Evolutionary conservation across 2,113 vertebrate genomes (phyloP).

Genomic region (Solea solea): DNA sequence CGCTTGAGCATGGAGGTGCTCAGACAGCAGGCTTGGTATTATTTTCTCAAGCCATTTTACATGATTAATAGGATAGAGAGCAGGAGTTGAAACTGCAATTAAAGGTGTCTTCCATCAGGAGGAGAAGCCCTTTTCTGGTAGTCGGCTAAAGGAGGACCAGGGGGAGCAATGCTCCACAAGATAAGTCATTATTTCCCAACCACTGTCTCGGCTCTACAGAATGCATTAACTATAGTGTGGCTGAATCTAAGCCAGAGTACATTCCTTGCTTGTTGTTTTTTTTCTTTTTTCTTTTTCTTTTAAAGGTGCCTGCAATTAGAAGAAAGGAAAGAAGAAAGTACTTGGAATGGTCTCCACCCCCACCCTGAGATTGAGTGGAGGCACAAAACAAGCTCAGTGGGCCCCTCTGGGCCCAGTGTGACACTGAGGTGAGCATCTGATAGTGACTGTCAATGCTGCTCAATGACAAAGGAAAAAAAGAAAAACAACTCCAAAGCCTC

Average conservation of each 20-base stretch:
- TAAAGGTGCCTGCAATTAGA: conserved; percentile 86
- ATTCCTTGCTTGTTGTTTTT: conserved; percentile 68
- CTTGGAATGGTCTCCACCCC: conserved; percentile 77
- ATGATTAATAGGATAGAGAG: conserved; percentile 63
- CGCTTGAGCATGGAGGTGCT: conserved; percentile 25
- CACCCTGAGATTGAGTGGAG: conserved; percentile 79
- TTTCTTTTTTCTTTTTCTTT: conserved; percentile 55
- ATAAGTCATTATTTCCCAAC: conserved; percentile 74
- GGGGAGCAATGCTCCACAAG: conserved; percentile 71
- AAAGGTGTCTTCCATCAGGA: conserved; percentile 71
- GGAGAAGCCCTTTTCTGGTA: conserved; percentile 62
- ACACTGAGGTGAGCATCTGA: conserved; percentile 69
- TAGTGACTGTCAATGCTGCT: conserved; percentile 51
- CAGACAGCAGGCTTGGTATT: conserved; percentile 13
- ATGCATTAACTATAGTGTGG: conserved; percentile 74
- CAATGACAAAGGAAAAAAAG: conserved; percentile 43
- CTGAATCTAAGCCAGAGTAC: conserved; percentile 80
- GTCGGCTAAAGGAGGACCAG: conserved; percentile 59
- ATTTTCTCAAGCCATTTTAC: conserved; percentile 54
- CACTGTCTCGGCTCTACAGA: conserved; percentile 69
- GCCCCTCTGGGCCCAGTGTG: conserved; percentile 73
- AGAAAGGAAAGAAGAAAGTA: conserved; percentile 80
- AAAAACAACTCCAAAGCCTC: conserved; percentile 51
- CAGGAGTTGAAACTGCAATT: conserved; percentile 70
- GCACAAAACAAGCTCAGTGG: conserved; percentile 76